Conservation (phyloP, 2,113 vertebrate genomes). For the Channa argus region DNA sequence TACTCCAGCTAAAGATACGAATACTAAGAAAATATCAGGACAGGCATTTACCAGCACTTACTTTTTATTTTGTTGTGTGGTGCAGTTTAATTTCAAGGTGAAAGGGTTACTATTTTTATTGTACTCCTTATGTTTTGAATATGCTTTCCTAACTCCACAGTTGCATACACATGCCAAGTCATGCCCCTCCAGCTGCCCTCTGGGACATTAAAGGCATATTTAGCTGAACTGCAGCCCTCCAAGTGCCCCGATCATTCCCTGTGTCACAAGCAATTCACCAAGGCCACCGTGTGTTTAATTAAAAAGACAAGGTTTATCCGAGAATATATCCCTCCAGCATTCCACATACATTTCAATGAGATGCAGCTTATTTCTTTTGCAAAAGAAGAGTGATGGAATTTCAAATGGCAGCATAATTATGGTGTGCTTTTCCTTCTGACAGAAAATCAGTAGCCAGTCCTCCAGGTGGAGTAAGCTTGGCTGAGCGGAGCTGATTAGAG, state of each 20-base stretch:
- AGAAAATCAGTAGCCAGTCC: conserved; percentile 82
- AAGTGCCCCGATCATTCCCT: conserved; percentile 78
- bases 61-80: conserved; percentile 15
- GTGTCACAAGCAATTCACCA: conserved; percentile 80
- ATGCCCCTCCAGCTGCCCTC: conserved; percentile 49
- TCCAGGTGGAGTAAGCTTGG: conserved; percentile 76
- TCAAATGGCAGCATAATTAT: conserved; percentile 83
- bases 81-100: conserved; percentile 37
- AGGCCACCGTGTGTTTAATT: conserved; percentile 82
- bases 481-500: conserved; percentile 79
- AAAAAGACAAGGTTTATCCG: conserved; percentile 79
- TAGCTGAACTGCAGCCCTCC: conserved; percentile 72
- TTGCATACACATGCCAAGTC: conserved; percentile 69
- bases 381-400: conserved; percentile 78
- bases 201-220: conserved; percentile 75
- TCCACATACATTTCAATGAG: conserved; percentile 82
- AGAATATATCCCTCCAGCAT: conserved; percentile 69
- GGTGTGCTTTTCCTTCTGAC: conserved; percentile 76
- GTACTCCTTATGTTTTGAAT: conserved; percentile 41
- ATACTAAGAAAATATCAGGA: conserved; percentile 6
- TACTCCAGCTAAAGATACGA: conserved; percentile 26
- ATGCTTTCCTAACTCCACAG: conserved; percentile 39
- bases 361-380: conserved; percentile 74
- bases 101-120: conserved; percentile 41
- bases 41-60: conserved; percentile 5